phyloP scores from a whole-genome alignment of 35 echinoderm and acorn worm genomes.

The Amphiura filiformis region DNA sequence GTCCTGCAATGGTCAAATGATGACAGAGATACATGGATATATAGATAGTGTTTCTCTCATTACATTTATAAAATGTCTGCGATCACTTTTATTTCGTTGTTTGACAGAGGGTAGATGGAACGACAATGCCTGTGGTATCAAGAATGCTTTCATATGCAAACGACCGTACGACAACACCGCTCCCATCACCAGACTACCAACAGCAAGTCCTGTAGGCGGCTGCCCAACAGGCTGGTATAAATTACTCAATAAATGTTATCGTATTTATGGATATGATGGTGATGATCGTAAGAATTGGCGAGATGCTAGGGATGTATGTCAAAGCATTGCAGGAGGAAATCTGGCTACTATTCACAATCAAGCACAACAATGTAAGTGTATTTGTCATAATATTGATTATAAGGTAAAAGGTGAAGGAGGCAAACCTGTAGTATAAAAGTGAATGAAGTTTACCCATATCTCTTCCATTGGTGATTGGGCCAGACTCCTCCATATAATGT shows the following conservation, averaged over 20 bases:
- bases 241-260: constrained; percentile 55
- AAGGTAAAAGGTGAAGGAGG: too few relatives aligned
- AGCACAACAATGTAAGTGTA: constrained; percentile 56
- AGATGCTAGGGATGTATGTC: constrained; percentile 46
- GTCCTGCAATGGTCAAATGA: too few relatives aligned
- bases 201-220: constrained; percentile 48
- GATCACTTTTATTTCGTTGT: too few relatives aligned
- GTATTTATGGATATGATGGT: constrained; percentile 8
- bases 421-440: too few relatives aligned
- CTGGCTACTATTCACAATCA: constrained; percentile 50
- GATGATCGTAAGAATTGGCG: constrained; percentile 27
- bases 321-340: constrained; percentile 15
- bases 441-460: too few relatives aligned
- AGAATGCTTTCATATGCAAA: constrained; percentile 74
- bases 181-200: constrained; percentile 64
- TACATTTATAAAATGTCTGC: too few relatives aligned
- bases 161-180: constrained; percentile 26
- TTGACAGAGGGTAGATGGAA: constrained; percentile 69
- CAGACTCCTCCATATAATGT: too few relatives aligned
- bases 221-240: constrained; percentile 64
- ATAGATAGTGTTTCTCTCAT: too few relatives aligned
- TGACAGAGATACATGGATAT: too few relatives aligned
- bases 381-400: too few relatives aligned
- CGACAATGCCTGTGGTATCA: constrained; percentile 74
- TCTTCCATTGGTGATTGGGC: too few relatives aligned